A percentile compares a stretch with the other conserved stretches of the same genome.
These are phyloP conservation scores for Chrysodeixis includens DNA, from an alignment of 2,888 invertebrate genomes.

Conservation along the genomic window DNA sequence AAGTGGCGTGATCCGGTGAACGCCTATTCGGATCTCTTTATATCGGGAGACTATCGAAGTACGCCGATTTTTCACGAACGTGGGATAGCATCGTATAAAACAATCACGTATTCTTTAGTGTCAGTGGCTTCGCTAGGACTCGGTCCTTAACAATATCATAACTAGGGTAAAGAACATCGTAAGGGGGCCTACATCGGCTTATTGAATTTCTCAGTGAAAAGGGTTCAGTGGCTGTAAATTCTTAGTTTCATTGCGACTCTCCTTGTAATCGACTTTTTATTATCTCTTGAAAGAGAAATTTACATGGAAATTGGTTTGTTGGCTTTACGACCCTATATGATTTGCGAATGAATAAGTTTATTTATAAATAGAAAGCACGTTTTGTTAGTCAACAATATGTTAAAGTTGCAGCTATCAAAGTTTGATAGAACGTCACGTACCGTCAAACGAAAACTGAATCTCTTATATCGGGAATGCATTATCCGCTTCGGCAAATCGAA, in stretches of 20 bases:
- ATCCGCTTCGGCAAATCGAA: constrained; percentile 49
- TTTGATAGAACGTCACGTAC: background rate
- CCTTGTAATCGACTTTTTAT: constrained; percentile 55
- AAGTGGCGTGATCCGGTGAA: constrained; percentile 73
- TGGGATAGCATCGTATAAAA: constrained; percentile 71
- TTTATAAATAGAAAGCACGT: background rate
- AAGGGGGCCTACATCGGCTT: constrained; percentile 63
- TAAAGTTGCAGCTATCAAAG: background rate
- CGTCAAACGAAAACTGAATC: constrained; percentile 12
- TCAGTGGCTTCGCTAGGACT: constrained; percentile 71
- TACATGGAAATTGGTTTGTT: constrained; percentile 55
- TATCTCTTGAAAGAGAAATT: constrained; percentile 49
- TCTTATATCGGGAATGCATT: constrained; percentile 31
- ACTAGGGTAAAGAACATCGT: constrained; percentile 65
- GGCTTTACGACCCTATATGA: constrained; percentile 45
- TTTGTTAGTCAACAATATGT: background rate
- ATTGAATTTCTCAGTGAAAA: constrained; percentile 75
- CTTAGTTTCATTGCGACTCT: constrained; percentile 60
- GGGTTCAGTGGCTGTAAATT: constrained; percentile 70
- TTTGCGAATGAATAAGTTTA: constrained; percentile 28
- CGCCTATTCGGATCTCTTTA: constrained; percentile 75
- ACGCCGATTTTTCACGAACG: constrained; percentile 71
- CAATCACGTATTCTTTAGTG: constrained; percentile 81
- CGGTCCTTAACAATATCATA: constrained; percentile 78
- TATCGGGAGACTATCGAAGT: constrained; percentile 71